Evolutionary conservation across 2,113 vertebrate species (phyloP), one percentile per base, ranked within the genome.

Genomic region (Tragelaphus buxtoni): DNA sequence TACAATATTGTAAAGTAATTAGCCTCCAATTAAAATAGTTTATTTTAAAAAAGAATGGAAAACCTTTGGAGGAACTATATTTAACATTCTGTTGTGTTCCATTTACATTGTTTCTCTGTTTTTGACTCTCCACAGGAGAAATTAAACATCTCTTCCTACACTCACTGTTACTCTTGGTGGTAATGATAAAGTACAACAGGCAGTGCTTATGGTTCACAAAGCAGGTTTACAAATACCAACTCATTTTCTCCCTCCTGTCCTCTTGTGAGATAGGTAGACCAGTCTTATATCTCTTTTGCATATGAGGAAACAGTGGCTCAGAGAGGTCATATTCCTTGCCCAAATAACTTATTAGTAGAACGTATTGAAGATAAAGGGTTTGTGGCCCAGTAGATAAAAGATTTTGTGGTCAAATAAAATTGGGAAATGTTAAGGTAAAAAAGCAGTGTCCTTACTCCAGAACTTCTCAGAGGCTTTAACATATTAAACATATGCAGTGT

Each of bases 331-430:
- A 58, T 72, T 89, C 94, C 49, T 97, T 97, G 53, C 18, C 53
- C 24, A 76, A 69, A 89, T 95, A 79, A 82, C 24, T 7, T 95
- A 94, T 51, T 91, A 89, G 20, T 93, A 89, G 79, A 92, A 61
- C 49, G 81, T 51, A 82, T 63, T 61, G 65, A 13, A 95, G 55
- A 86, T 74, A 47, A 79, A 79, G 47, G 61, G 88, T 79, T 80
- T 16, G 4, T 91, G 42, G 39, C n/a, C 63, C 63, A 35, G 76
- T 10, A 94, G 60, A 89, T 79, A 53, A 79, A 79, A 49, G 77
- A 92, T 90, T 72, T 83, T 16, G 4, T 91, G 45, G 45, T 83
- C 65, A 92, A 94, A 47, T 32, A 94, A 30, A 94, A 77, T 81
- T 92, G 69, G 39, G 49, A 80, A 77, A 76, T 88, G 49, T 56